Evolutionary conservation across 2,113 vertebrate genomes (phyloP).

Genomic region (Macroglossus sobrinus): DNA sequence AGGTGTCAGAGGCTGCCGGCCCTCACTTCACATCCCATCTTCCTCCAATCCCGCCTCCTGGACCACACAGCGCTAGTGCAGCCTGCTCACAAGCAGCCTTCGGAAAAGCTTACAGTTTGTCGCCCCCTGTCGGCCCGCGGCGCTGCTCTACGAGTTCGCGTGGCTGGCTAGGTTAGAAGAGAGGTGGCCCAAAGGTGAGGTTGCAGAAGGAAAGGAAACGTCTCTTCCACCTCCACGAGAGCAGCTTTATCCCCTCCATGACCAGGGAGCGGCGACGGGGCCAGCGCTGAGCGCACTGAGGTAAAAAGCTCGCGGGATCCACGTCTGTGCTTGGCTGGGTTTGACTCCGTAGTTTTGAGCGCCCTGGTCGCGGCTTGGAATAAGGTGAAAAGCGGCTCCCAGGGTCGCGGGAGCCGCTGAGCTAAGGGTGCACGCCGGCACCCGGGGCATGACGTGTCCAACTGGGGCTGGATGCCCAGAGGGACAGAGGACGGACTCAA

Average conservation of each 20-base stretch:
- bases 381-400: background rate
- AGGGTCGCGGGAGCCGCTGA: background rate
- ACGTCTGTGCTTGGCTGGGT: background rate
- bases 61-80: background rate
- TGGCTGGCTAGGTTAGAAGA: background rate
- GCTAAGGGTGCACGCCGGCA: no score
- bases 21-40: background rate
- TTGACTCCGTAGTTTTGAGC: background rate
- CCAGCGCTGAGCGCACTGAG: background rate
- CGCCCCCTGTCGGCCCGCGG: constrained; percentile 71
- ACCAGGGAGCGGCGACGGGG: background rate
- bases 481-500: background rate
- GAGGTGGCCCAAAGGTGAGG: background rate
- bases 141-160: background rate
- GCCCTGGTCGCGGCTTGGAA: background rate
- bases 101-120: constrained; percentile 62
- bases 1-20: background rate
- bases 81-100: background rate
- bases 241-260: background rate
- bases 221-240: background rate
- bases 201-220: background rate
- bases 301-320: background rate
- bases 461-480: background rate
- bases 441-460: accelerated
- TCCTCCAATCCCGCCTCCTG: accelerated